Evolutionary conservation across 2,888 invertebrate genomes (phyloP).

Genomic region (Pristionchus arcanus): DNA sequence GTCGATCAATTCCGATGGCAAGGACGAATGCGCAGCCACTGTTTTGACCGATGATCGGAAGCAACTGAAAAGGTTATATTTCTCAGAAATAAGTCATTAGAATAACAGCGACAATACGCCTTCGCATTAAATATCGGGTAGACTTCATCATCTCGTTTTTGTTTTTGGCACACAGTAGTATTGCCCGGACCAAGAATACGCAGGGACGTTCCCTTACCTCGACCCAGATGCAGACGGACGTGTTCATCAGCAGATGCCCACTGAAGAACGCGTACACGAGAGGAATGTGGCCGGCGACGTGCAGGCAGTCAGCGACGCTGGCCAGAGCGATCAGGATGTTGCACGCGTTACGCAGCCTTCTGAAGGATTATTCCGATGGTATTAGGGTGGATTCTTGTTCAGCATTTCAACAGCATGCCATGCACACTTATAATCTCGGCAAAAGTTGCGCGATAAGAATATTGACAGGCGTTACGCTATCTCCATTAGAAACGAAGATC

Average conservation of each 20-base stretch:
- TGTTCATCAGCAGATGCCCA: not conserved
- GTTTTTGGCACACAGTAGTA: no score
- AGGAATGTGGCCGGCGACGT: not conserved
- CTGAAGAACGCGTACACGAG: not conserved
- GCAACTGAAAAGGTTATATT: not conserved
- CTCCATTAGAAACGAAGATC: no score
- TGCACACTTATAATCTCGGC: no score
- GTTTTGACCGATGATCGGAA: not conserved
- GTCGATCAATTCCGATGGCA: not conserved
- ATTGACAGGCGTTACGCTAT: no score
- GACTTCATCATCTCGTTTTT: no score
- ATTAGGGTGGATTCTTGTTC: not conserved
- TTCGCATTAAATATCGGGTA: no score
- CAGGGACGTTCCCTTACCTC: not conserved
- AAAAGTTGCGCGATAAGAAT: no score
- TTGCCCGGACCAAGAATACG: not conserved
- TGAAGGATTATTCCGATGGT: no score
- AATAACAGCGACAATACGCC: no score
- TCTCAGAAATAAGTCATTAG: no score
- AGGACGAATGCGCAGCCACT: not conserved
- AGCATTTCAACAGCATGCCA: no score
- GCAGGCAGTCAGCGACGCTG: not conserved
- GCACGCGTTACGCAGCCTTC: not conserved
- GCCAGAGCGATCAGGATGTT: constrained; percentile 7
- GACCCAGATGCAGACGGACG: not conserved